Evolutionary conservation across 2,888 invertebrate species (phyloP).

Genomic region (Heteromyza rotundicornis): DNA sequence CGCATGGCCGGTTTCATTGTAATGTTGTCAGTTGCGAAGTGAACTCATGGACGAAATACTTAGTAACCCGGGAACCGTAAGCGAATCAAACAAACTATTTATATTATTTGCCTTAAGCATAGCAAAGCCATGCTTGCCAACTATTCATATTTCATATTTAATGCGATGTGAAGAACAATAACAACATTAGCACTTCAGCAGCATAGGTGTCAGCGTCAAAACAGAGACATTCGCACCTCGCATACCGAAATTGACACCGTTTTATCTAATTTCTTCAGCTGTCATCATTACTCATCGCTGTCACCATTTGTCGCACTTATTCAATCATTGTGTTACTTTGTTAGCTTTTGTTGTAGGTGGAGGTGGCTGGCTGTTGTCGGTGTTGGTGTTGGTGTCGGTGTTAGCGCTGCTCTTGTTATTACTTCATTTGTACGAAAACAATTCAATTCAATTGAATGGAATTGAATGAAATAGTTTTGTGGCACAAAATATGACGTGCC

Average conservation of each 20-base stretch:
- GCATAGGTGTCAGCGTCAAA: too few relatives aligned
- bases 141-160: too few relatives aligned
- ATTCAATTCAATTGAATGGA: neutral
- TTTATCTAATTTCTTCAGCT: conserved; percentile 1
- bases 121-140: too few relatives aligned
- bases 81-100: too few relatives aligned
- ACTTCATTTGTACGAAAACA: neutral
- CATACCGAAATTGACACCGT: neutral
- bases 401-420: neutral
- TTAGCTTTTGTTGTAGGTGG: neutral
- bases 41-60: too few relatives aligned
- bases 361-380: conserved; percentile 6
- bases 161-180: too few relatives aligned
- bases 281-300: neutral
- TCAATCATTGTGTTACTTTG: neutral
- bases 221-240: too few relatives aligned
- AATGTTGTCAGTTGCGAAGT: too few relatives aligned
- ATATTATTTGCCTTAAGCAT: too few relatives aligned
- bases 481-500: conserved; percentile 2
- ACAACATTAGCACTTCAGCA: too few relatives aligned
- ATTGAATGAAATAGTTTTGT: conserved; percentile 1
- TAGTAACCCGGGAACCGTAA: too few relatives aligned
- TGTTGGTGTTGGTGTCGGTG: neutral
- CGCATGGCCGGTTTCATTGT: too few relatives aligned
- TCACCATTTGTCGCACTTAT: neutral